A percentile compares a stretch with the other conserved stretches of the same genome.
Evolutionary conservation across 2,888 invertebrate genomes (phyloP).

Genomic region (Cerastis rubricosa): DNA sequence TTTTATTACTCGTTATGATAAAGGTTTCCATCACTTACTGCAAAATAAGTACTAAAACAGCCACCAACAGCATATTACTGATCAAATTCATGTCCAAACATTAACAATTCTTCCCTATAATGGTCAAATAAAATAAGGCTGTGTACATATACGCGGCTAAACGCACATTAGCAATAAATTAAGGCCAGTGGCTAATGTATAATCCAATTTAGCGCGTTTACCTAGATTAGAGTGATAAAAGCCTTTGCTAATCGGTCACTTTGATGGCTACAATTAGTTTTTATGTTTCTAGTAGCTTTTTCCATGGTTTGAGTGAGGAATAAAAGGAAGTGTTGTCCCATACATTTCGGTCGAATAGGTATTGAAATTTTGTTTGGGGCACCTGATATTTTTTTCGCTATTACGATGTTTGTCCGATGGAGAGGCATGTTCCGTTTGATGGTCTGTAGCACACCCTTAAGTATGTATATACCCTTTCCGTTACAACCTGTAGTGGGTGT

Average conservation of each 20-base stretch:
- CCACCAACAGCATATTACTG: background rate
- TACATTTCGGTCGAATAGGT: too few species aligned
- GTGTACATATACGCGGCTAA: slow-evolving; percentile 32
- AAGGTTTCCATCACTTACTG: background rate
- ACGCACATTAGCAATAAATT: slow-evolving; percentile 64
- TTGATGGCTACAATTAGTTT: slow-evolving; percentile 56
- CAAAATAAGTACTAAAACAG: background rate
- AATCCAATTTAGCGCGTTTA: slow-evolving; percentile 66
- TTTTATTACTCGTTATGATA: too few species aligned
- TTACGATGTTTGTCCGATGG: too few species aligned
- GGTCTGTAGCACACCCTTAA: too few species aligned
- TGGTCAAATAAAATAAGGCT: slow-evolving; percentile 45
- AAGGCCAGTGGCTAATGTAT: slow-evolving; percentile 64
- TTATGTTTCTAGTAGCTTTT: slow-evolving; percentile 36
- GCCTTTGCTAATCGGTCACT: slow-evolving; percentile 53
- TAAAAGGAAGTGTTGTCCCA: background rate
- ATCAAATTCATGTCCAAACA: slow-evolving; percentile 7
- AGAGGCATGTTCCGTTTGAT: too few species aligned
- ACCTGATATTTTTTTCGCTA: too few species aligned
- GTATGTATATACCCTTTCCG: too few species aligned
- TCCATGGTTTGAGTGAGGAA: background rate
- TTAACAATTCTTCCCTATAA: slow-evolving; percentile 11
- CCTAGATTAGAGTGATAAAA: slow-evolving; percentile 65
- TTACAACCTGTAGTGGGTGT: background rate
- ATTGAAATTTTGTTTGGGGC: too few species aligned